Base-by-base conservation (phyloP, 2,888 invertebrate species). In the Apeira syringaria region DNA sequence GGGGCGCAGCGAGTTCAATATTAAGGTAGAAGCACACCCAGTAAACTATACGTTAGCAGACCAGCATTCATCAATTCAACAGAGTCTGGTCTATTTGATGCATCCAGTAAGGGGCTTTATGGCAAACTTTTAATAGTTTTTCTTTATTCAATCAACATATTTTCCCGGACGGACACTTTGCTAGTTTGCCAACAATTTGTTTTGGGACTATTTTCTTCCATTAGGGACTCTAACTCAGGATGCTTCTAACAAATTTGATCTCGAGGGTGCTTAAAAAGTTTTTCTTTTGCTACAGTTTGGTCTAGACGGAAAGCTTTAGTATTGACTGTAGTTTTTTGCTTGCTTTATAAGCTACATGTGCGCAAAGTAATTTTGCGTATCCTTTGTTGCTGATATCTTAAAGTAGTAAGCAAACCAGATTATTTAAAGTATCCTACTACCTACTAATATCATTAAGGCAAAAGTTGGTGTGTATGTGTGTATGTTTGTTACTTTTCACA, bases 81-180 rank as follows among this genome's bases (percentile, higher is more conserved):
- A 77, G 64, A 73, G 59, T 67, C 54, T 66, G 68, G 74, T 74
- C 69, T 74, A 76, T 76, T 72, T 70, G 69, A 66, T 55, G 63
- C 68, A 72, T 78, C 69, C 73, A 80, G 76, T 74, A 74, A 72
- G 79, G 79, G 80, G 77, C 73, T 75, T 71, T 45, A 69, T 61
- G 74, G 64, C 61, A 65, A 87, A 88, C 77, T 88, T 88, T 86
- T 87, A 88, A 86, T 85, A 85, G 86, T 85, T 86, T 87, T 88
- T 80, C 85, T 83, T 86, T 85, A 86, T 88, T 86, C 86, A 86
- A 88, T 88, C 87, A 88, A 86, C 87, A 87, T 87, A 86, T 86
- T 85, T 87, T 85, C 72, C 79, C 77, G 81, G 74, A 78, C 74
- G 79, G 86, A 84, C 86, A 86, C 84, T 85, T 84, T 75, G 74